Evolutionary conservation across 2,113 vertebrate species (phyloP).

Genomic region (Uropsilus gracilis): DNA sequence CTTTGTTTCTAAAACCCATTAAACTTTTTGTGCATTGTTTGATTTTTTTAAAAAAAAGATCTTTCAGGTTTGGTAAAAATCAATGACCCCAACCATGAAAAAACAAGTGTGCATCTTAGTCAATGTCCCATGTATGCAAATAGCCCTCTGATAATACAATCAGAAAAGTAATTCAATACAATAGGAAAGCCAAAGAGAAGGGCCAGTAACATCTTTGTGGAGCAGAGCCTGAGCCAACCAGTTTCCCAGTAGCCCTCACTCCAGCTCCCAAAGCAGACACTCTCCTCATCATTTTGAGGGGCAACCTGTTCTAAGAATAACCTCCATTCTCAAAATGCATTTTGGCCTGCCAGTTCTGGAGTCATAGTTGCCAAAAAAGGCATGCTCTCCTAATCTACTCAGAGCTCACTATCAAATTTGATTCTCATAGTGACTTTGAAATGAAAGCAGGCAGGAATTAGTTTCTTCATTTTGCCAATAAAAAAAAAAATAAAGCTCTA

Average conservation of each 20-base stretch:
- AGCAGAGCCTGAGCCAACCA: background rate
- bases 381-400: background rate
- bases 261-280: background rate
- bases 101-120: slow-evolving; percentile 33
- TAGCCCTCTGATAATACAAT: background rate
- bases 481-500: slow-evolving; percentile 31
- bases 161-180: background rate
- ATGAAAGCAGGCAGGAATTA: background rate
- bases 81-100: slow-evolving; percentile 45
- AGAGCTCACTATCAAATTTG: background rate
- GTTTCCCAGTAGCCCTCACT: background rate
- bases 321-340: background rate
- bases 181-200: background rate
- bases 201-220: background rate
- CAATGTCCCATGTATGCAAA: slow-evolving; percentile 29
- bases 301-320: background rate
- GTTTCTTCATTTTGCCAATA: background rate
- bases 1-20: slow-evolving; percentile 71
- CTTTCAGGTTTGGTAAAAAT: slow-evolving; percentile 50
- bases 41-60: slow-evolving; percentile 53
- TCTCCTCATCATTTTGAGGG: background rate
- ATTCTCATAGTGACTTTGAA: background rate
- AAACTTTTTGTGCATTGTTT: slow-evolving; percentile 11
- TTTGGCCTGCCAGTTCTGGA: background rate
- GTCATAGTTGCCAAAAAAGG: background rate